phyloP scores from a whole-genome alignment of 2,888 invertebrate species.

The Lysandra coridon region DNA sequence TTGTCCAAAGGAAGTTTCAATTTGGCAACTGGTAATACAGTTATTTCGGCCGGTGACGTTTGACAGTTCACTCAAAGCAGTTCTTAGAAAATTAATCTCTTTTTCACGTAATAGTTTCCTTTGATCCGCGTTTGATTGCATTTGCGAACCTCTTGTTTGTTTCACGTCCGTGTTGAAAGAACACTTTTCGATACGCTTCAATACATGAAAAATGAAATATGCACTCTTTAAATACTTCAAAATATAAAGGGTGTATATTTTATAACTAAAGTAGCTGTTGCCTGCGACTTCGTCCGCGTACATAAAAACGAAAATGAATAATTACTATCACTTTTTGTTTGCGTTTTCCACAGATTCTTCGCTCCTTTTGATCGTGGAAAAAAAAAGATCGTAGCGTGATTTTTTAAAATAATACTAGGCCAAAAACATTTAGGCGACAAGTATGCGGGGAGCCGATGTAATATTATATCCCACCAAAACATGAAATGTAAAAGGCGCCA shows the following conservation, averaged over 20 bases:
- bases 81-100: constrained; percentile 5
- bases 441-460: too few relatives aligned
- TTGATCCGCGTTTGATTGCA: constrained; percentile 4
- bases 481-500: too few relatives aligned
- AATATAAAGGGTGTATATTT: background rate
- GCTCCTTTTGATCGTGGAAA: too few relatives aligned
- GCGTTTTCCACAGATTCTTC: too few relatives aligned
- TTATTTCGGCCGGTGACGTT: constrained; percentile 55
- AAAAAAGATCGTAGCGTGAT: too few relatives aligned
- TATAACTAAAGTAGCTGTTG: too few relatives aligned
- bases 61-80: constrained; percentile 44
- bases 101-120: constrained; percentile 2
- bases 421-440: too few relatives aligned
- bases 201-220: background rate
- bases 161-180: background rate
- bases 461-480: too few relatives aligned
- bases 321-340: too few relatives aligned
- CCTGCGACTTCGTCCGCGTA: too few relatives aligned
- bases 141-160: background rate
- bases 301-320: too few relatives aligned
- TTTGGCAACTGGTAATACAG: constrained; percentile 53
- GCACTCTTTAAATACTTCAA: background rate
- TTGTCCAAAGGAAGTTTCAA: constrained; percentile 57
- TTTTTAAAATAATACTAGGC: too few relatives aligned
- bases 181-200: background rate